Conservation (phyloP, 2,797 vertebrate genomes). For the Aldrovandia affinis region DNA sequence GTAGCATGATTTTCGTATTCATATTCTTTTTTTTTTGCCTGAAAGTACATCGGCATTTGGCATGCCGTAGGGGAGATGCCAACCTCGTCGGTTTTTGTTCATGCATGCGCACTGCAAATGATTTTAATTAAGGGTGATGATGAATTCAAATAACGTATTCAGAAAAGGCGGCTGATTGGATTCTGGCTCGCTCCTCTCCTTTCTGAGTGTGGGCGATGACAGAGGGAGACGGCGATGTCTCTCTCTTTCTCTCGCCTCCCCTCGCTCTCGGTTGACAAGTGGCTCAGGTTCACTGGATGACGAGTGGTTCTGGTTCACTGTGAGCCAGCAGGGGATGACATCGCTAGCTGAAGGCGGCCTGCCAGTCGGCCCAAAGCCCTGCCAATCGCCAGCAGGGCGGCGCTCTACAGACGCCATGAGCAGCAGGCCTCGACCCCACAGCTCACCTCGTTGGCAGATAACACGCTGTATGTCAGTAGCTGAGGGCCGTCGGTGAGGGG, state of each 20-base stretch:
- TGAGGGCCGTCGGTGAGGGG: slow-evolving; percentile 32
- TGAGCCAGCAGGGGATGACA: slow-evolving; percentile 59
- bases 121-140: slow-evolving; percentile 66
- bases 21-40: slow-evolving; percentile 54
- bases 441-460: slow-evolving; percentile 56
- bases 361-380: slow-evolving; percentile 56
- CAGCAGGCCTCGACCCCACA: slow-evolving; percentile 60
- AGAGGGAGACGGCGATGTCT: slow-evolving; percentile 59
- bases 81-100: slow-evolving; percentile 46
- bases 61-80: slow-evolving; percentile 55
- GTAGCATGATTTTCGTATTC: slow-evolving; percentile 38
- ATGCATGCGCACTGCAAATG: slow-evolving; percentile 41
- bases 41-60: slow-evolving; percentile 49
- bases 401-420: slow-evolving; percentile 50
- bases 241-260: slow-evolving; percentile 32
- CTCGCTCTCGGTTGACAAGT: slow-evolving; percentile 32
- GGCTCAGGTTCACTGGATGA: slow-evolving; percentile 43
- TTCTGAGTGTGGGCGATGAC: slow-evolving; percentile 52
- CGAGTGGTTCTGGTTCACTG: slow-evolving; percentile 48
- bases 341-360: slow-evolving; percentile 54
- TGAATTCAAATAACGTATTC: slow-evolving; percentile 42
- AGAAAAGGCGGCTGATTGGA: slow-evolving; percentile 41
- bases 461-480: slow-evolving; percentile 64
- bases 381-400: slow-evolving; percentile 60
- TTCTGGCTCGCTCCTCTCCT: slow-evolving; percentile 52